Evolutionary conservation across 2,888 invertebrate species (phyloP), one percentile per base, ranked within the genome.

Genomic region (Morpho helenor): DNA sequence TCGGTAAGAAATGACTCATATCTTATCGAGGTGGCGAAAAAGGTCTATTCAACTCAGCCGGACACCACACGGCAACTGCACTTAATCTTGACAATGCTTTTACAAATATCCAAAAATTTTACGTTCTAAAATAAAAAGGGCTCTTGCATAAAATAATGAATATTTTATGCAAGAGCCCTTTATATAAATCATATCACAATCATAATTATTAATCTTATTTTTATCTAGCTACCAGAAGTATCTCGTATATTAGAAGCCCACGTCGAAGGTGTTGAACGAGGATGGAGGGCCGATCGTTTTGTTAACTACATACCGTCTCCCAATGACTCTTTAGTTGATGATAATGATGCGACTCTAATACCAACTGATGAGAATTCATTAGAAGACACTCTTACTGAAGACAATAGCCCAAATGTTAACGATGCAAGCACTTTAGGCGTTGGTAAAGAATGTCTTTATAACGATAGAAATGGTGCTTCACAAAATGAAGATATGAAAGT

Each of bases 171-270:
- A 31, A 3, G 31, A 2, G 31, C 42, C 42, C 3, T 9, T 43
- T 43, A 9, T 9, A 43, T 4, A 0, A 9, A 43, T 43, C 42
- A 9, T 9, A 43, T 43, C 8, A 3, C 42, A 4, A 43, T 43
- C 9, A 45, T 23, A 39, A 22, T 9, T 41, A 39, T 16, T 39
- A 40, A 31, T 7, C 41, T 46, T 10, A 44, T 49, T 48, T 10
- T 47, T 10, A 50, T 64, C 41, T 69, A 91, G 90, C 66, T 90
- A 0, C 84, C 88, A 5, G 88, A 86, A 71, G 88, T 87, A 8
- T 89, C 89, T 0, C 76, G 76, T 2, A 78, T 88, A 7, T 66
- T 90, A 2, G 84, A 87, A 67, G 82, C 72, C 0, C 87, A 85
- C 62, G 85, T 90, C 72, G 79, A 78, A 10, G 77, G 74, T 9